phyloP scores from a whole-genome alignment of 2,113 vertebrate genomes.

The Trichomycterus rosablanca region DNA sequence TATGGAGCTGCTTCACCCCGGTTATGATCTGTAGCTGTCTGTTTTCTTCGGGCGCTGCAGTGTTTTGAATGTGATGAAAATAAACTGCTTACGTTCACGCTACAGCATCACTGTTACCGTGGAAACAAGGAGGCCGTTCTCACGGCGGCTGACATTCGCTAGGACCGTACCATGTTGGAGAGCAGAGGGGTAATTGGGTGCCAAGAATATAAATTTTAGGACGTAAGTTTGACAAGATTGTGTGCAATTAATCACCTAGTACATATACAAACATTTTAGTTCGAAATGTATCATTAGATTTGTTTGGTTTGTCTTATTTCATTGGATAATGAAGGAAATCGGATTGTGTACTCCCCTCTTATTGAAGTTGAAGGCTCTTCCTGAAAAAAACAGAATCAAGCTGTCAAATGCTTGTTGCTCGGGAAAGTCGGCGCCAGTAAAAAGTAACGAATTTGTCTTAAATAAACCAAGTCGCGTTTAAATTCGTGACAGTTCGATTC shows the following conservation, averaged over 20 bases:
- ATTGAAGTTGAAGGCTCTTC: conserved; percentile 21
- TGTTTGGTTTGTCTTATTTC: background rate
- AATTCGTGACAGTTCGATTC: background rate
- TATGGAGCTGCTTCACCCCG: no score
- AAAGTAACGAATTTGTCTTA: conserved; percentile 20
- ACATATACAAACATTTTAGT: no score
- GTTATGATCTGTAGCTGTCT: conserved; percentile 1
- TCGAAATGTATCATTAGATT: no score
- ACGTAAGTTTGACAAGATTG: background rate
- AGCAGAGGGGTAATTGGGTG: conserved; percentile 1
- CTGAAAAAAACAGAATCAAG: conserved; percentile 33
- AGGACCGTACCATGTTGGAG: conserved; percentile 18
- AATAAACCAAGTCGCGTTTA: background rate
- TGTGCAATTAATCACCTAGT: no score
- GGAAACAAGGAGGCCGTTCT: conserved; percentile 31
- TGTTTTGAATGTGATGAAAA: conserved; percentile 19
- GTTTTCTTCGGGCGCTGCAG: conserved; percentile 9
- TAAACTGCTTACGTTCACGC: conserved; percentile 34
- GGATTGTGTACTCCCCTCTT: background rate
- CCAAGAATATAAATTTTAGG: background rate
- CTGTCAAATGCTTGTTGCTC: conserved; percentile 42
- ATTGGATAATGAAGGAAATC: no score
- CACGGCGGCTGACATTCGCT: conserved; percentile 31
- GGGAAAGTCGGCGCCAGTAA: conserved; percentile 24
- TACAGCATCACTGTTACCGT: conserved; percentile 39